These are phyloP conservation scores for Psilopsiagon aymara DNA, from an alignment of 2,113 vertebrate genomes.

Conservation along the genomic window DNA sequence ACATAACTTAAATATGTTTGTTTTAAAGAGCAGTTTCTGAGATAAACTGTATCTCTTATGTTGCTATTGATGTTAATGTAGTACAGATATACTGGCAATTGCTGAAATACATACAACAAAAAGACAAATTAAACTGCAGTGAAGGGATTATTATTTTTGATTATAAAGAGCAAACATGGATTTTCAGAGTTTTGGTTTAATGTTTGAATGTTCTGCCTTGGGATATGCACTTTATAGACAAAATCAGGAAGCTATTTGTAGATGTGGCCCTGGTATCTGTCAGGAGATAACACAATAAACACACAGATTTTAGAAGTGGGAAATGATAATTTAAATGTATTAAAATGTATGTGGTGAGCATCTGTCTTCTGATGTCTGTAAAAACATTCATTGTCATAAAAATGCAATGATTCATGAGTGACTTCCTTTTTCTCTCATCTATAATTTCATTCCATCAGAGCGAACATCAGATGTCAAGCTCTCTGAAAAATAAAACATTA, in stretches of 20 bases:
- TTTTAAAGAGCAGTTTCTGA: background rate
- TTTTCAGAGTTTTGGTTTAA: background rate
- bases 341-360: background rate
- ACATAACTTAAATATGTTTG: background rate
- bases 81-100: background rate
- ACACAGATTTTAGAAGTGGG: background rate
- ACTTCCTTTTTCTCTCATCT: conserved; percentile 37
- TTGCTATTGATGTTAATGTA: background rate
- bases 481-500: background rate
- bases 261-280: background rate
- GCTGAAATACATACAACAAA: background rate
- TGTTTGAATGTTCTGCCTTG: background rate
- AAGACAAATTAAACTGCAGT: background rate
- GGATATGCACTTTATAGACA: background rate
- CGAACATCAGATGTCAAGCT: conserved; percentile 17
- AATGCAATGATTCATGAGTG: conserved; percentile 38
- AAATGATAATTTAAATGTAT: background rate
- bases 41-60: background rate
- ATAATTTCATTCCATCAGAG: conserved; percentile 60
- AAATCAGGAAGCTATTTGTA: background rate
- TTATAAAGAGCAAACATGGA: background rate
- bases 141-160: background rate
- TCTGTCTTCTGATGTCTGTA: background rate
- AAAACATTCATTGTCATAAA: conserved; percentile 59
- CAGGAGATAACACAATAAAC: background rate